Base-by-base conservation (phyloP, 53 echinoderm and acorn worm species). In the Luidia sarsii region DNA sequence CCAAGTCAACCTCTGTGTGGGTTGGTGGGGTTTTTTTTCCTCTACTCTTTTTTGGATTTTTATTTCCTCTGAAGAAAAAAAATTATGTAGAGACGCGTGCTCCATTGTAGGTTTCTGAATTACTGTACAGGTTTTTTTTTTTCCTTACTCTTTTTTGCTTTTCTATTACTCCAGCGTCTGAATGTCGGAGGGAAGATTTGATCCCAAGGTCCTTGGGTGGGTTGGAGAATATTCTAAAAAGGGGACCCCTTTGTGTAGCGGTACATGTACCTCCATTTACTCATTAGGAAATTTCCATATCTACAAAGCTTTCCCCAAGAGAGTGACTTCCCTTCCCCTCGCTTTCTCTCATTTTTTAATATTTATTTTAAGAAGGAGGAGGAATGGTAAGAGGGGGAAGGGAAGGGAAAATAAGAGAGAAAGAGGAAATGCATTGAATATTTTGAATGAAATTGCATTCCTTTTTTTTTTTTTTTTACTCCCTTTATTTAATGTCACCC, bases 341-440 rank as follows among this genome's bases (percentile, higher is more conserved):
- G 75, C 59, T 75, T 75, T 75, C 75, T 75, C 59, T 75, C 60
- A 75, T 57, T 75, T 39, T 75, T 41, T 21, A 41, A 71, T 46
- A 48, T 8, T 65, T 41, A 41, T 65, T 65, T n/a, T n/a, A n/a
- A n/a, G n/a, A n/a, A n/a, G n/a, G n/a, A n/a, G n/a, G n/a, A n/a
- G n/a, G n/a, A n/a, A n/a, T n/a, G n/a, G n/a, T n/a, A 65, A 19
- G 33, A 20, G 19, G 18, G 34, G 22, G 6, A 38, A 10, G 11
- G 65, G 65, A 65, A 65, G 6, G 11, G 11, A 41, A 41, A 41
- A 41, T 7, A 41, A 7, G 41, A 41, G 11, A 6, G 11, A 41
- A 41, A 41, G 11, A 41, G 11, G 41, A 41, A 41, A 11, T 7
- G 11, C 6, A 41, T 7, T 41, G 41, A 41, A 41, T 7, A 41